phyloP scores from a whole-genome alignment of 2,888 invertebrate species.

The Amblyteles armatorius region DNA sequence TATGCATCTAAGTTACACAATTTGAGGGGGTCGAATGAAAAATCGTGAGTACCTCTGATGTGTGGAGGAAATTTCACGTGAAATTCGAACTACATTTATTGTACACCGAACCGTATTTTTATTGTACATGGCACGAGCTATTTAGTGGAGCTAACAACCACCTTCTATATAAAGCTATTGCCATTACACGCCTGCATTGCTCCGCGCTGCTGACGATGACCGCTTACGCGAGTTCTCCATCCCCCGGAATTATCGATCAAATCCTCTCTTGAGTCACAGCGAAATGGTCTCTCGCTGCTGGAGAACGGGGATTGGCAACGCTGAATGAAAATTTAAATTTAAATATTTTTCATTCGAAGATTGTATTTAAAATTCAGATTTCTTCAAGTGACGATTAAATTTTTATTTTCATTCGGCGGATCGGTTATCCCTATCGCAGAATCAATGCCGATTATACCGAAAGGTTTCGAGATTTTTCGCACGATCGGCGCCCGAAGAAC shows the following conservation, averaged over 20 bases:
- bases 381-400: too few relatives aligned
- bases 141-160: conserved; percentile 11
- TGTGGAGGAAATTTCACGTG: conserved; percentile 13
- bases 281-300: too few relatives aligned
- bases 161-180: conserved; percentile 25
- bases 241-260: neutral
- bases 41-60: conserved; percentile 26
- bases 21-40: conserved; percentile 22
- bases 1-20: conserved; percentile 20
- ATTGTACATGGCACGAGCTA: conserved; percentile 23
- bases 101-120: conserved; percentile 1
- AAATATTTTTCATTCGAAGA: neutral
- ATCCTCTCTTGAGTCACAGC: neutral
- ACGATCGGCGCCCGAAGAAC: too few relatives aligned
- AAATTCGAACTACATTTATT: conserved; percentile 5
- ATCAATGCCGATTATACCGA: too few relatives aligned
- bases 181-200: conserved; percentile 37
- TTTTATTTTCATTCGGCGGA: too few relatives aligned
- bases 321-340: neutral
- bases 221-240: conserved; percentile 23
- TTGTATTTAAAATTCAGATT: too few relatives aligned
- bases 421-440: too few relatives aligned
- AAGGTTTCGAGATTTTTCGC: too few relatives aligned
- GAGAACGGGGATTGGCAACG: too few relatives aligned
- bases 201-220: conserved; percentile 21